These are phyloP conservation scores for Drosophila ananassae DNA, from an alignment of 1,140 invertebrate species.

Conservation along the genomic window DNA sequence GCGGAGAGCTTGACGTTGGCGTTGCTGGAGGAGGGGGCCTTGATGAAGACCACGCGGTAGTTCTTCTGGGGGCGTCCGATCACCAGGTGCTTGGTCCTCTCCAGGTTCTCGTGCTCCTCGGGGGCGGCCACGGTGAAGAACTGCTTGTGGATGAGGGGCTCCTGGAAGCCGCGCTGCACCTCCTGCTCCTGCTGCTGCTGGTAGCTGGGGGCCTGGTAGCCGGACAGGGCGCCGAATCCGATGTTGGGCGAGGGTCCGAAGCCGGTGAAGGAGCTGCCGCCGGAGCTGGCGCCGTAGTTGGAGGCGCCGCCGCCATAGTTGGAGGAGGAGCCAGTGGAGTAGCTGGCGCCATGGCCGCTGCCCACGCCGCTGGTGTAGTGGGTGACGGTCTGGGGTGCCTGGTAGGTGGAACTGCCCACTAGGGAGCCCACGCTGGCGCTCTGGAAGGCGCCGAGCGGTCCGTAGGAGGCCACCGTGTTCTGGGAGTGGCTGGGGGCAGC, in stretches of 20 bases:
- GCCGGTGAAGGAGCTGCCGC: slow-evolving; percentile 44
- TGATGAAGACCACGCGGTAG: slow-evolving; percentile 95
- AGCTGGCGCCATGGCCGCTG: slow-evolving; percentile 8
- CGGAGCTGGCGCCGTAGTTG: slow-evolving; percentile 12
- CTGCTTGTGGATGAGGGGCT: slow-evolving; percentile 77
- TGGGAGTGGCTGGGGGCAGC: slow-evolving; percentile 51
- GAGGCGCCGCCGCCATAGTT: slow-evolving; percentile 14
- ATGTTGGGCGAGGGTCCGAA: slow-evolving; percentile 65
- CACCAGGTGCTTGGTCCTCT: slow-evolving; percentile 75
- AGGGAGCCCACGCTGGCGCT: slow-evolving; percentile 66
- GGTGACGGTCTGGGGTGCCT: slow-evolving; percentile 10
- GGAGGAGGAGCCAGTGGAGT: slow-evolving; percentile 7
- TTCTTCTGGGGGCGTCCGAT: slow-evolving; percentile 89
- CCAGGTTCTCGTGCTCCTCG: slow-evolving; percentile 71
- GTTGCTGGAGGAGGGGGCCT: slow-evolving; percentile 90
- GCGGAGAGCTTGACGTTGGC: slow-evolving; percentile 84
- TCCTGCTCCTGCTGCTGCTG: slow-evolving; percentile 68
- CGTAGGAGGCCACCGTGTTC: slow-evolving; percentile 53
- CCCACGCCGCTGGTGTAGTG: slow-evolving; percentile 26
- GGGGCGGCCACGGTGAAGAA: slow-evolving; percentile 79
- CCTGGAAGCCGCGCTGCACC: slow-evolving; percentile 59
- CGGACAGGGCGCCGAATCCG: slow-evolving; percentile 55
- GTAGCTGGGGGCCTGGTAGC: slow-evolving; percentile 68
- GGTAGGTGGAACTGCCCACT: slow-evolving; percentile 30
- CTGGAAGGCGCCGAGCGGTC: slow-evolving; percentile 65